Evolutionary conservation across 1,140 invertebrate genomes (phyloP).

Genomic region (Drosophila suzukii): DNA sequence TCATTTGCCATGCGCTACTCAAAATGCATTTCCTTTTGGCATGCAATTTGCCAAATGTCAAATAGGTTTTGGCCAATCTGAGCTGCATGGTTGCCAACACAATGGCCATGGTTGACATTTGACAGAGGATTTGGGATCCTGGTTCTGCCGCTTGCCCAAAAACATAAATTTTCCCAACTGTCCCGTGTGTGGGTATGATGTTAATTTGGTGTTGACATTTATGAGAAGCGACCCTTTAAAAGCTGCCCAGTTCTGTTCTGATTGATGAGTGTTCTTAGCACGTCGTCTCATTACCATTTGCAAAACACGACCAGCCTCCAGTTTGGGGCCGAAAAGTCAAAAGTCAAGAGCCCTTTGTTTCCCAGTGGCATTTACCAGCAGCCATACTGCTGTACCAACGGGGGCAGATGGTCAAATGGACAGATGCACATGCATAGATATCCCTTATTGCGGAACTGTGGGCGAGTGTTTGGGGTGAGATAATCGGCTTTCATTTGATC

Average conservation of each 20-base stretch:
- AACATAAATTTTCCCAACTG: constrained; percentile 55
- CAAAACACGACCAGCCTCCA: constrained; percentile 21
- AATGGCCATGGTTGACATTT: constrained; percentile 70
- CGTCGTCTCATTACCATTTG: constrained; percentile 28
- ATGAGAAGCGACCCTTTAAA: constrained; percentile 67
- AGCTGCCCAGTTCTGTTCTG: constrained; percentile 33
- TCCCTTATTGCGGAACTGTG: constrained; percentile 2
- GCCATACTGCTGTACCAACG: background rate
- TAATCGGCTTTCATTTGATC: constrained; percentile 8
- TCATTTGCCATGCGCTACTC: constrained; percentile 60
- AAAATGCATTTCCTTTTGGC: constrained; percentile 57
- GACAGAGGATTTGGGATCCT: constrained; percentile 34
- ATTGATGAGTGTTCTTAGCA: constrained; percentile 53
- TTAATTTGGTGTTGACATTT: constrained; percentile 79
- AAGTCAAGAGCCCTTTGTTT: constrained; percentile 26
- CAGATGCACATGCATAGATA: constrained; percentile 45
- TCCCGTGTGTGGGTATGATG: constrained; percentile 13
- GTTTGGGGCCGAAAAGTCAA: constrained; percentile 23
- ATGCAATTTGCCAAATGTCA: constrained; percentile 63
- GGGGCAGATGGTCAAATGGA: background rate
- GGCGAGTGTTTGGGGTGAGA: constrained; percentile 16
- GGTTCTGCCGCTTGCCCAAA: constrained; percentile 15
- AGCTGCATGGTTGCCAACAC: constrained; percentile 53
- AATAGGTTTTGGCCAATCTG: constrained; percentile 36
- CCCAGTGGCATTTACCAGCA: constrained; percentile 19